phyloP scores from a whole-genome alignment of 2,113 vertebrate species.

The Thomomys bottae region DNA sequence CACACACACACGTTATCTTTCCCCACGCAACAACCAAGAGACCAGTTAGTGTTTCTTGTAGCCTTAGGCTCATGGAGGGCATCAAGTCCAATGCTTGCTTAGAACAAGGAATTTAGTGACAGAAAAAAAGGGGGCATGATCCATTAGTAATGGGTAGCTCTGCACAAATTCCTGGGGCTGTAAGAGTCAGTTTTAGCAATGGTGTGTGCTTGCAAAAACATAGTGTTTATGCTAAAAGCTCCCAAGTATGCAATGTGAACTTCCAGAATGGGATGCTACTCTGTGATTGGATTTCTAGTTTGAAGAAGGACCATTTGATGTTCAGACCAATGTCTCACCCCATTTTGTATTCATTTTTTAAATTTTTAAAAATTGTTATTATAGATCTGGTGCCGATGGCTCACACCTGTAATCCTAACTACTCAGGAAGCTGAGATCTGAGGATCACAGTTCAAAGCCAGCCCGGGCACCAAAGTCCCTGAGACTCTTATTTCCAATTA shows the following conservation, averaged over 20 bases:
- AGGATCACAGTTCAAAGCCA: no score
- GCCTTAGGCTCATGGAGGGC: background rate
- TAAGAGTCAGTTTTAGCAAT: background rate
- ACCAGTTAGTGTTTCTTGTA: background rate
- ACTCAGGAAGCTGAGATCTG: no score
- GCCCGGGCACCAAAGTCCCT: no score
- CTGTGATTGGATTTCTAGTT: background rate
- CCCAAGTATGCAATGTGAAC: background rate
- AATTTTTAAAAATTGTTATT: no score
- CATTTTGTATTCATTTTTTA: no score
- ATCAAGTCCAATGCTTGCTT: background rate
- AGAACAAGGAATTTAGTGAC: background rate
- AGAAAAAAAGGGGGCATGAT: background rate
- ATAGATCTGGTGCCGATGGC: no score
- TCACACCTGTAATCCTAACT: no score
- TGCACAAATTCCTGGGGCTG: background rate
- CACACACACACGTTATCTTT: background rate
- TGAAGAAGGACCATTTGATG: no score
- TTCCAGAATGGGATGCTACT: background rate
- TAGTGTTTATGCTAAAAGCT: background rate
- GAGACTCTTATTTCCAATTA: no score
- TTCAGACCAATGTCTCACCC: no score
- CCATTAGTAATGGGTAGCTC: background rate
- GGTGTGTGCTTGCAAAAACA: background rate
- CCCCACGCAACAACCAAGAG: background rate